Evolutionary conservation across 2,113 vertebrate genomes (phyloP).

Genomic region (Redunca redunca): DNA sequence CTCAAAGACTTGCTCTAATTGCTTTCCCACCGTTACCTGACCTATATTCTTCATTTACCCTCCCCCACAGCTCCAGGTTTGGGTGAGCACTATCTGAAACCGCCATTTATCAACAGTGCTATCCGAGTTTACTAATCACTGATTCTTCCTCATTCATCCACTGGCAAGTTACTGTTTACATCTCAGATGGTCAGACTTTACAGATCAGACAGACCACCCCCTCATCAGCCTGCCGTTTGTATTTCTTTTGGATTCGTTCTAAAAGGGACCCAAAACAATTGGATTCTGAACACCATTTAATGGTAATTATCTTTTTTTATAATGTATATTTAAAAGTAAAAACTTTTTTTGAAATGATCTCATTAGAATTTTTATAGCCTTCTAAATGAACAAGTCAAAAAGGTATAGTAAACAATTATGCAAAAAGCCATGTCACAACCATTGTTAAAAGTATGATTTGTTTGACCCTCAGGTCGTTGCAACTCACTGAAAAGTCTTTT

Average conservation of each 20-base stretch:
- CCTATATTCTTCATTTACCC: neutral
- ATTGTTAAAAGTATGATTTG: neutral
- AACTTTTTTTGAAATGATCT: neutral
- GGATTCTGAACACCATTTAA: neutral
- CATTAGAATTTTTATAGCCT: constrained; percentile 12
- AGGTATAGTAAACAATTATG: neutral
- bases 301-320: neutral
- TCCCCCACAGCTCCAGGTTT: constrained; percentile 48
- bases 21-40: neutral
- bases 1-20: neutral
- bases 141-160: constrained; percentile 69
- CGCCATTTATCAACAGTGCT: constrained; percentile 44
- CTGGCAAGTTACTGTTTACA: constrained; percentile 70
- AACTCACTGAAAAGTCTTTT: neutral
- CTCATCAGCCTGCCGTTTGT: neutral
- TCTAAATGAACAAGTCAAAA: neutral
- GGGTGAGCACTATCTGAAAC: constrained; percentile 8
- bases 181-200: constrained; percentile 50
- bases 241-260: constrained; percentile 53
- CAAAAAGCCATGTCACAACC: neutral
- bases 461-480: neutral
- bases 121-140: constrained; percentile 61
- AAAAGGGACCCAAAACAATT: neutral
- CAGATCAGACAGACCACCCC: constrained; percentile 56
- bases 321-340: neutral